These are phyloP conservation scores for Ctenochaetus hawaiiensis DNA, from an alignment of 2,797 vertebrate genomes.

Conservation along the genomic window DNA sequence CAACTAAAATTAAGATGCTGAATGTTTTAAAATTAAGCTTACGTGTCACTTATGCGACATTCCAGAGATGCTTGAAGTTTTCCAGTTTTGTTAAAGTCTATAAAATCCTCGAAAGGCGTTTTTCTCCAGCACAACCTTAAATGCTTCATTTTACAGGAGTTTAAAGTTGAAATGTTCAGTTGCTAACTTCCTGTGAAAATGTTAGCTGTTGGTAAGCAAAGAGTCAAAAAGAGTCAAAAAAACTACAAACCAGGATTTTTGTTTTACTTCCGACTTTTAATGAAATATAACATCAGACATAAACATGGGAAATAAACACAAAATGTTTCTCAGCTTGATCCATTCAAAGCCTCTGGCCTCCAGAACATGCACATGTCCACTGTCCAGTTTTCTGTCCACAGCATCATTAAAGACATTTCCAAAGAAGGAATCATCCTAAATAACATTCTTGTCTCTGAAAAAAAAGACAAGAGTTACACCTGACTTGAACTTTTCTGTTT, in stretches of 20 bases:
- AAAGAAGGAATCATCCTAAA: slow-evolving; percentile 70
- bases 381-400: slow-evolving; percentile 10
- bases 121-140: not conserved
- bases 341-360: not conserved
- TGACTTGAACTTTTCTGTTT: slow-evolving; percentile 60
- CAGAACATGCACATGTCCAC: not conserved
- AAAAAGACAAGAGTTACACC: slow-evolving; percentile 29
- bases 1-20: not conserved
- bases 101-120: not conserved
- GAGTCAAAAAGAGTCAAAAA: not conserved
- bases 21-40: not conserved
- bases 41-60: not conserved
- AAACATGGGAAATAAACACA: not conserved
- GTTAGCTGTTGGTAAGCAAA: not conserved
- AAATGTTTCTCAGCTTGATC: not conserved
- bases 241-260: not conserved
- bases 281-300: not conserved
- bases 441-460: slow-evolving; percentile 12
- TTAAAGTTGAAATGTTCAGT: not conserved
- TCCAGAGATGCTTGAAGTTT: not conserved
- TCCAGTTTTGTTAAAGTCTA: not conserved
- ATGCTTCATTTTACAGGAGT: not conserved
- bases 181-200: not conserved
- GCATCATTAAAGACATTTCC: slow-evolving; percentile 60
- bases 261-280: not conserved